Percentiles rank a stretch among this genome's conserved stretches.
Evolutionary conservation across 2,888 invertebrate genomes (phyloP).

Genomic region (Coleophora flavipennella): DNA sequence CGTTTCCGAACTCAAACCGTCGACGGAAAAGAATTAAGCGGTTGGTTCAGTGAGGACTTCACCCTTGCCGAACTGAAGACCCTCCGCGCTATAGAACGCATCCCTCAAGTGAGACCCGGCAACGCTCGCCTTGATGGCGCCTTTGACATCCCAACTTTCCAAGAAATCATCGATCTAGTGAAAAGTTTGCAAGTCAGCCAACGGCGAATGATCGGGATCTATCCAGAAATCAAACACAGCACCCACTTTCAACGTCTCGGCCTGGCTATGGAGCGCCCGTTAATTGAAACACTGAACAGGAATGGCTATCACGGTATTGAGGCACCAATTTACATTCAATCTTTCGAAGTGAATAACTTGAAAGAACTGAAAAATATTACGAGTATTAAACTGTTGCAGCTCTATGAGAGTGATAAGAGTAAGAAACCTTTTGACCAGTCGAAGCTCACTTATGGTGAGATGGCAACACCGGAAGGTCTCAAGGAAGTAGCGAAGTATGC

Average conservation of each 20-base stretch:
- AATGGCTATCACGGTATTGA: slow-evolving; percentile 44
- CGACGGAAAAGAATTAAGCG: slow-evolving; percentile 37
- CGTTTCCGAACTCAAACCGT: slow-evolving; percentile 43
- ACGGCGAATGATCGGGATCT: slow-evolving; percentile 45
- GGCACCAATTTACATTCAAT: slow-evolving; percentile 54
- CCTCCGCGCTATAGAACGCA: slow-evolving; percentile 48
- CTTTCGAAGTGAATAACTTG: slow-evolving; percentile 57
- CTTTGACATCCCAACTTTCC: slow-evolving; percentile 48
- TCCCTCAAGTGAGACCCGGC: slow-evolving; percentile 47
- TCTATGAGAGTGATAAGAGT: slow-evolving; percentile 27
- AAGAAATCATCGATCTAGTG: slow-evolving; percentile 55
- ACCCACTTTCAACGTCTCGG: slow-evolving; percentile 49
- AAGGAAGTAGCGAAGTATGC: slow-evolving; percentile 52
- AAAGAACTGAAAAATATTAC: slow-evolving; percentile 48
- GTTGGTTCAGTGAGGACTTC: slow-evolving; percentile 64
- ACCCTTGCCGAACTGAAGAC: slow-evolving; percentile 56
- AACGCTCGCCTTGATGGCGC: slow-evolving; percentile 48
- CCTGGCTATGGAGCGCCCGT: slow-evolving; percentile 44
- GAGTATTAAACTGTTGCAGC: slow-evolving; percentile 45
- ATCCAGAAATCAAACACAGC: slow-evolving; percentile 56
- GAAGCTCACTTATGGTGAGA: slow-evolving; percentile 44
- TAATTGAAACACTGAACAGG: slow-evolving; percentile 44
- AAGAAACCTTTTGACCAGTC: slow-evolving; percentile 49
- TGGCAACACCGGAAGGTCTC: slow-evolving; percentile 53
- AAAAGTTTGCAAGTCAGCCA: slow-evolving; percentile 48